Evolutionary conservation across 2,113 vertebrate species (phyloP).

Genomic region (Origma solitaria): DNA sequence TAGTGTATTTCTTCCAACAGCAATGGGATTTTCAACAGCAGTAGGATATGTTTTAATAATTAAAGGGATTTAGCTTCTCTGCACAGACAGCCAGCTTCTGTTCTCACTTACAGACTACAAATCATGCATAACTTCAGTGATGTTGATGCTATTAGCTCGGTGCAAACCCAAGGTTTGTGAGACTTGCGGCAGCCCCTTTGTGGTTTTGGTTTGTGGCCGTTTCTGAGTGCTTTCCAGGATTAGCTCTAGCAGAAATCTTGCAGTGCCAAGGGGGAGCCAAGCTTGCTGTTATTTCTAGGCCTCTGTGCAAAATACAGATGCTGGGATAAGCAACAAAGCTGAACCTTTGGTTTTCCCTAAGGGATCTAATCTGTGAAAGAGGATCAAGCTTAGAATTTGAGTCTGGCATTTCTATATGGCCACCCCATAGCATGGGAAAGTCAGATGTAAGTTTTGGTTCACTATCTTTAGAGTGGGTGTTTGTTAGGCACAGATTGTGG

Average conservation of each 20-base stretch:
- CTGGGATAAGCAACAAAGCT: background rate
- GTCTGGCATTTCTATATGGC: background rate
- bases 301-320: background rate
- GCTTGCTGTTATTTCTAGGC: background rate
- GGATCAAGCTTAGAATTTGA: background rate
- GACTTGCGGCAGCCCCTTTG: background rate
- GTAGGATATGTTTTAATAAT: conserved; percentile 59
- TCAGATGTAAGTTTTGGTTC: background rate
- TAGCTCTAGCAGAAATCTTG: background rate
- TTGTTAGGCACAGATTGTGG: background rate
- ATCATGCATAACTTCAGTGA: conserved; percentile 1
- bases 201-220: conserved; percentile 18
- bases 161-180: background rate
- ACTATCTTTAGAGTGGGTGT: background rate
- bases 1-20: background rate
- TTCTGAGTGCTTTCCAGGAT: conserved; percentile 11
- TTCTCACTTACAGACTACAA: conserved; percentile 54
- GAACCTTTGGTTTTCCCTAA: background rate
- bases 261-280: background rate
- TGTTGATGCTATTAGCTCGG: background rate
- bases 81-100: conserved; percentile 10
- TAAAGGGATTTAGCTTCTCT: conserved; percentile 44
- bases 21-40: conserved; percentile 43
- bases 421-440: background rate
- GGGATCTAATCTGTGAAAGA: background rate